Evolutionary conservation across 2,888 invertebrate species (phyloP).

Genomic region (Ornithoptera priamus): DNA sequence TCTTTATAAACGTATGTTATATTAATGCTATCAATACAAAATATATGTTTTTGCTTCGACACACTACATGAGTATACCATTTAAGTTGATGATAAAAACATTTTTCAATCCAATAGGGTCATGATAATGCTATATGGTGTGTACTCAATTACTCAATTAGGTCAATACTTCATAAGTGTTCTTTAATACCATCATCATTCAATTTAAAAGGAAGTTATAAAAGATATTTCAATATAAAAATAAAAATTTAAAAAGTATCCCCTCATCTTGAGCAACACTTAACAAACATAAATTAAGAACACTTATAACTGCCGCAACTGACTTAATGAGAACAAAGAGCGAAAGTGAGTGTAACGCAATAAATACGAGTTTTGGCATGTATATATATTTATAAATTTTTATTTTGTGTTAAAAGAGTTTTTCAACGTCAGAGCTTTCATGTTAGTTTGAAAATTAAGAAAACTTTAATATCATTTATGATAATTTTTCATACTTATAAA

Average conservation of each 20-base stretch:
- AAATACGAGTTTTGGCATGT: background rate
- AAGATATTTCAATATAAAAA: background rate
- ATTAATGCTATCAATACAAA: background rate
- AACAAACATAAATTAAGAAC: slow-evolving; percentile 20
- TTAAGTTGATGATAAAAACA: no score
- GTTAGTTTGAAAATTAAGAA: background rate
- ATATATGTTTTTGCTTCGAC: background rate
- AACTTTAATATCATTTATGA: background rate
- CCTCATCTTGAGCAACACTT: slow-evolving; percentile 13
- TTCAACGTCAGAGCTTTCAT: background rate
- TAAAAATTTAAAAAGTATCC: background rate
- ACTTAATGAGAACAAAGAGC: slow-evolving; percentile 28
- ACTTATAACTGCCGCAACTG: slow-evolving; percentile 9
- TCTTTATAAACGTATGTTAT: background rate
- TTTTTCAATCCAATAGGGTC: no score
- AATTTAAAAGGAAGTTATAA: no score
- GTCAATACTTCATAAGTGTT: no score
- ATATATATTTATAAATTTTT: background rate
- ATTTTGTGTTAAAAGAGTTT: background rate
- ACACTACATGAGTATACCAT: no score
- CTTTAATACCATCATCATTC: no score
- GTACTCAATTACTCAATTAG: no score
- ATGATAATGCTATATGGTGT: no score
- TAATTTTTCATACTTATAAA: background rate
- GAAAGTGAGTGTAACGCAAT: slow-evolving; percentile 24